phyloP scores from a whole-genome alignment of 2,113 vertebrate genomes.

The Globicephala melas region DNA sequence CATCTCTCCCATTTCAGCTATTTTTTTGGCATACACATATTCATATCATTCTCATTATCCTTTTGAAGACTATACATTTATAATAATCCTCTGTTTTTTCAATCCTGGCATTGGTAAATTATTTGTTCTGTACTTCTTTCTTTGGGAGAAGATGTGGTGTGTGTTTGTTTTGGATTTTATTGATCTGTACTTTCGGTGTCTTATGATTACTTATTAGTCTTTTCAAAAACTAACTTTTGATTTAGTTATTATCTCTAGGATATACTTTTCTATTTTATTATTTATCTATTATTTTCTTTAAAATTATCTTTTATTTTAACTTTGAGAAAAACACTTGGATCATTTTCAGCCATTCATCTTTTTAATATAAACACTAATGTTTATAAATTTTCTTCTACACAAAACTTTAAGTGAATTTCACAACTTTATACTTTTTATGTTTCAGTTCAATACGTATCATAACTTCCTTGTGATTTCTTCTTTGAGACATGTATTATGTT shows the following conservation, averaged over 20 bases:
- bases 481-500: neutral
- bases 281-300: neutral
- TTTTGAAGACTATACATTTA: neutral
- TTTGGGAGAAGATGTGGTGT: neutral
- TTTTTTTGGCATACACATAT: neutral
- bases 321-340: neutral
- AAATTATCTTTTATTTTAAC: neutral
- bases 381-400: neutral
- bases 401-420: neutral
- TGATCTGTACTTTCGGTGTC: neutral
- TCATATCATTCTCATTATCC: neutral
- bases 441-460: neutral
- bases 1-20: neutral
- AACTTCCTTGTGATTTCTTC: neutral
- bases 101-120: neutral
- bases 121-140: neutral
- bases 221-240: neutral
- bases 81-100: neutral
- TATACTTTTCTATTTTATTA: neutral
- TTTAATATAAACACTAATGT: neutral
- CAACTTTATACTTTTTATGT: neutral
- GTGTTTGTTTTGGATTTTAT: neutral
- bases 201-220: neutral
- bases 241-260: neutral
- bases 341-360: neutral